phyloP scores from a whole-genome alignment of 2,797 vertebrate species.

The Heliangelus exortis region DNA sequence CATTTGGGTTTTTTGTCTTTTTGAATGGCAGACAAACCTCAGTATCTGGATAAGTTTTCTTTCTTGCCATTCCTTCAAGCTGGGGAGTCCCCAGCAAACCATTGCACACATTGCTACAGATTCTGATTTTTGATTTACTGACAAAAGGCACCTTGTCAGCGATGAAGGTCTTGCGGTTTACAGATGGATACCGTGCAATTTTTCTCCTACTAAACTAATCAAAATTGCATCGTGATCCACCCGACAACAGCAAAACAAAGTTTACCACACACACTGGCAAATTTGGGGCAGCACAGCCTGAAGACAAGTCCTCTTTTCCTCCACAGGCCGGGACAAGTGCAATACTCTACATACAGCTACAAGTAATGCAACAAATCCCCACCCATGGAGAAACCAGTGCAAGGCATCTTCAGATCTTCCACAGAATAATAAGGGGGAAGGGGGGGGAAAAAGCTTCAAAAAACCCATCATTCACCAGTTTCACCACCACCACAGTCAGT shows the following conservation, averaged over 20 bases:
- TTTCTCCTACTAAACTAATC: constrained; percentile 81
- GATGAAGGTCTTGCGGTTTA: constrained; percentile 89
- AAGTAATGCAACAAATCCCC: constrained; percentile 87
- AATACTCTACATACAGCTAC: constrained; percentile 81
- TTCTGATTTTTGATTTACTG: not conserved
- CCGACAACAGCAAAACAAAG: constrained; percentile 90
- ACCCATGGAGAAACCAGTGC: constrained; percentile 79
- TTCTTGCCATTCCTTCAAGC: not conserved
- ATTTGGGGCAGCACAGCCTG: not conserved
- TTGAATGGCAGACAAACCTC: not conserved
- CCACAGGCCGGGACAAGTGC: constrained; percentile 90
- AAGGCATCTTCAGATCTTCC: not conserved
- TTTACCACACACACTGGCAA: not conserved
- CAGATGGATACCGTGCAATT: constrained; percentile 99
- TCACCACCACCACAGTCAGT: constrained; percentile 85
- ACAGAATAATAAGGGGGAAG: rapidly evolving
- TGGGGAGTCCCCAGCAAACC: not conserved
- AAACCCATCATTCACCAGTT: not conserved
- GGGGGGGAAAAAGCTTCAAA: rapidly evolving
- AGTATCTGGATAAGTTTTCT: not conserved
- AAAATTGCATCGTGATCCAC: constrained; percentile 97
- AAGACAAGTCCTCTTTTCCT: constrained; percentile 78
- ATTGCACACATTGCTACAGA: rapidly evolving
- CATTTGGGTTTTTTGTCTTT: not conserved
- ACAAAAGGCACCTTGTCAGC: not conserved